Evolutionary conservation across 2,888 invertebrate genomes (phyloP).

Genomic region (Hirtodrosophila duncani): DNA sequence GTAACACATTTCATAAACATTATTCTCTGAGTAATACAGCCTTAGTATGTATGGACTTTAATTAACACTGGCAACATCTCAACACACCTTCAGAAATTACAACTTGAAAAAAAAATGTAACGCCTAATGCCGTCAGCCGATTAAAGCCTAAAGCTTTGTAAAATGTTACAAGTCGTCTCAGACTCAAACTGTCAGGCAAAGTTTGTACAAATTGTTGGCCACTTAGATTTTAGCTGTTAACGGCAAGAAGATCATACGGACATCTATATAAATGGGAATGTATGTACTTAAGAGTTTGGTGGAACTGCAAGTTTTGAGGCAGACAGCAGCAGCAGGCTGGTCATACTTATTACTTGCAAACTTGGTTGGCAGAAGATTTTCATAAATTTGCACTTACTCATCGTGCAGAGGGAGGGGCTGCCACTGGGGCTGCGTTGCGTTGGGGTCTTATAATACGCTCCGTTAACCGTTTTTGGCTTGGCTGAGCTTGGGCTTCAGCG

Average conservation of each 20-base stretch:
- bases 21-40: too few relatives aligned
- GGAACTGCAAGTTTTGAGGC: slow-evolving; percentile 20
- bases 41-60: not conserved
- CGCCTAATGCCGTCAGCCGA: slow-evolving; percentile 39
- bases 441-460: slow-evolving; percentile 65
- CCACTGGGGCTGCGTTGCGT: slow-evolving; percentile 1
- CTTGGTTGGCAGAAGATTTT: slow-evolving; percentile 53
- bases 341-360: slow-evolving; percentile 52
- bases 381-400: slow-evolving; percentile 70
- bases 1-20: slow-evolving; percentile 4
- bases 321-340: slow-evolving; percentile 37
- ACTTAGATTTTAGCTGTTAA: slow-evolving; percentile 67
- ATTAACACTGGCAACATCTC: too few relatives aligned
- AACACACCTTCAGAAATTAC: too few relatives aligned
- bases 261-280: too few relatives aligned
- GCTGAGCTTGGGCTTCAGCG: too few relatives aligned
- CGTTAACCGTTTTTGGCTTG: slow-evolving; percentile 64
- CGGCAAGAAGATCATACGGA: too few relatives aligned
- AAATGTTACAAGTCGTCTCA: slow-evolving; percentile 25
- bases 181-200: slow-evolving; percentile 55
- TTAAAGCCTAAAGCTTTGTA: slow-evolving; percentile 54
- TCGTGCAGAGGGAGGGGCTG: slow-evolving; percentile 23
- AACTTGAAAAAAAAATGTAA: slow-evolving; percentile 13
- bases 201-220: slow-evolving; percentile 61
- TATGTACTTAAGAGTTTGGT: not conserved